A percentile compares a stretch with the other conserved stretches of the same genome.
phyloP scores from a whole-genome alignment of 2,888 invertebrate genomes.

The Amblyteles armatorius region DNA sequence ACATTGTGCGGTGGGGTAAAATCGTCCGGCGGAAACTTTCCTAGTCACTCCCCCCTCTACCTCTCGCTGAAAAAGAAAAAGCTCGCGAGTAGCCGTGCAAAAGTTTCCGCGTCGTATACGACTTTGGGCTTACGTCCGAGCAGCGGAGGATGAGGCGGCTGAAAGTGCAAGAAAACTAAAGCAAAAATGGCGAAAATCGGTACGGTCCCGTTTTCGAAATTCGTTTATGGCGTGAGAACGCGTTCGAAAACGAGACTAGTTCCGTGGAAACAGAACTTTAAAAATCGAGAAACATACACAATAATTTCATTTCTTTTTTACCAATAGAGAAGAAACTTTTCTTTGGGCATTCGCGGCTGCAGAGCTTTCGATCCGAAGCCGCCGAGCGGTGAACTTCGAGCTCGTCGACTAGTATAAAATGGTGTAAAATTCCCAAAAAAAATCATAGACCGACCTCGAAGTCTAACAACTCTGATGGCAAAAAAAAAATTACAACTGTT shows the following conservation, averaged over 20 bases:
- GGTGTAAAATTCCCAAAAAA: too few relatives aligned
- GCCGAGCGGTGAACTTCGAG: too few relatives aligned
- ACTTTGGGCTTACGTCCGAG: conserved; percentile 31
- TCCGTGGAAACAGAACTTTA: neutral
- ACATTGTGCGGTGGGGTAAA: conserved; percentile 15
- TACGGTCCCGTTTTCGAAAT: conserved; percentile 11
- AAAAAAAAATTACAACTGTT: too few relatives aligned
- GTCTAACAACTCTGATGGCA: too few relatives aligned
- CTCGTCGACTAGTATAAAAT: too few relatives aligned
- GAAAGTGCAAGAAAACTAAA: neutral
- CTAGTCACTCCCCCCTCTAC: neutral
- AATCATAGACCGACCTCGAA: too few relatives aligned
- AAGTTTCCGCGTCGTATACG: conserved; percentile 30
- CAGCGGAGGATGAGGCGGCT: conserved; percentile 9
- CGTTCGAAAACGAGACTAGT: neutral
- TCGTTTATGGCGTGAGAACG: conserved; percentile 4
- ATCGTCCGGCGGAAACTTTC: conserved; percentile 24
- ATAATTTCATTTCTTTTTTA: too few relatives aligned
- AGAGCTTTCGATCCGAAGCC: too few relatives aligned
- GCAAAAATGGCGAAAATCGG: neutral
- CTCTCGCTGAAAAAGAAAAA: neutral
- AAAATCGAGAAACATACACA: neutral
- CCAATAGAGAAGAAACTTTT: too few relatives aligned
- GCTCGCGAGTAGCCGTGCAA: conserved; percentile 30
- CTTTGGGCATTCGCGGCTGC: too few relatives aligned